A percentile compares a stretch with the other conserved stretches of the same genome.
These are phyloP conservation scores for Nothobranchius kuhntae DNA, from an alignment of 2,113 vertebrate genomes.

Conservation along the genomic window DNA sequence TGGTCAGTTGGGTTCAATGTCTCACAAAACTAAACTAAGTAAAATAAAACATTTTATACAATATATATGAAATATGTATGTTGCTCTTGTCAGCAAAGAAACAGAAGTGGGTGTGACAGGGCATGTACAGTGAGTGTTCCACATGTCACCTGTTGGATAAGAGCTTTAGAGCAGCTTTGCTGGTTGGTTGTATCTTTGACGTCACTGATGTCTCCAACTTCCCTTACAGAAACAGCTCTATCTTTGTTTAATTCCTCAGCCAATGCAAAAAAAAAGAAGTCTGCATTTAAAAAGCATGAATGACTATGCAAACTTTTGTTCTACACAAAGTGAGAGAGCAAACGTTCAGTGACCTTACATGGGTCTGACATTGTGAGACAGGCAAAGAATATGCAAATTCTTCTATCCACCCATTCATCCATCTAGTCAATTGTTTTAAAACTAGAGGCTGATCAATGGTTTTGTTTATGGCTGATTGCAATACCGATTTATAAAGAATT, in stretches of 20 bases:
- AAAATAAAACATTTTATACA: too few species aligned
- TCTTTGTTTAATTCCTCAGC: neutral
- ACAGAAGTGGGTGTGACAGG: conserved; percentile 20
- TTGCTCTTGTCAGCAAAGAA: conserved; percentile 10
- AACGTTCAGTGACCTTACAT: neutral
- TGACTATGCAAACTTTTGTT: neutral
- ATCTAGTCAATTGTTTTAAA: too few species aligned
- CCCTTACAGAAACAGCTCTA: conserved; percentile 7
- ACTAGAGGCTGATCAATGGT: too few species aligned
- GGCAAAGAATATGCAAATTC: too few species aligned
- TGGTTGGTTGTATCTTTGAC: conserved; percentile 10
- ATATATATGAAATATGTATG: neutral
- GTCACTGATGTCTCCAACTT: neutral
- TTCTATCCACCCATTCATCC: too few species aligned
- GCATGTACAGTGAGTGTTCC: conserved; percentile 36
- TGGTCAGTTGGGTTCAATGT: too few species aligned
- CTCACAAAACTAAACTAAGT: too few species aligned
- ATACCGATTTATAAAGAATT: too few species aligned
- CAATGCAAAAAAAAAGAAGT: conserved; percentile 1
- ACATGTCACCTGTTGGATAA: conserved; percentile 30
- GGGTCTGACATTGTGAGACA: too few species aligned
- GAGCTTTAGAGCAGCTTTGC: conserved; percentile 22
- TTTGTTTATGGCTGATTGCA: too few species aligned
- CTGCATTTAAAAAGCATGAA: conserved; percentile 26
- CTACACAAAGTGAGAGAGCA: neutral